These are phyloP conservation scores for Procavia capensis DNA, from an alignment of 2,113 vertebrate species.

Conservation along the genomic window DNA sequence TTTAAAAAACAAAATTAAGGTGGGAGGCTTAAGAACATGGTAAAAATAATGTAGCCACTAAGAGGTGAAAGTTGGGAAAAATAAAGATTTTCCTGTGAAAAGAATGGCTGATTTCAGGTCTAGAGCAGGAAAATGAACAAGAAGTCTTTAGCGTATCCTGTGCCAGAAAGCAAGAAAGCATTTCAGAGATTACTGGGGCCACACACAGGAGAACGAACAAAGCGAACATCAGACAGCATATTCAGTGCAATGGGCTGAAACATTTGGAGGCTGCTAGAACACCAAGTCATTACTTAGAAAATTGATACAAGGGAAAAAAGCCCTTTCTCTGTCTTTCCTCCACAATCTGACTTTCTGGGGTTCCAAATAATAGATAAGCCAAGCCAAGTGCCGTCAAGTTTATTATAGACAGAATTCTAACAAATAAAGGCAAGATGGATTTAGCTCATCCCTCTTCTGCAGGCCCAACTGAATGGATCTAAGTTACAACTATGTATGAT, in stretches of 20 bases:
- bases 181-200: not conserved
- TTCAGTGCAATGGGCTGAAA: not conserved
- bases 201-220: not conserved
- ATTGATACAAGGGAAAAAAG: not conserved
- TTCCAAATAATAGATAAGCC: not conserved
- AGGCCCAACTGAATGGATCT: not conserved
- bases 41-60: not conserved
- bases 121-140: not conserved
- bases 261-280: not conserved
- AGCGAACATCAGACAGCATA: not conserved
- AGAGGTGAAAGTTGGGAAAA: not conserved
- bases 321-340: not conserved
- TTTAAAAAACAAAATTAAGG: not conserved
- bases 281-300: constrained; percentile 31
- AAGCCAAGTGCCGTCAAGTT: no score
- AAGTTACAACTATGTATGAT: not conserved
- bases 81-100: not conserved
- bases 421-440: not conserved
- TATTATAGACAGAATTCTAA: constrained; percentile 35
- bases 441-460: not conserved
- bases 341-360: not conserved
- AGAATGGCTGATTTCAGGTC: not conserved
- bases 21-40: not conserved
- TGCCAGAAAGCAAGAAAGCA: not conserved
- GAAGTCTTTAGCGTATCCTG: not conserved